Conservation (phyloP, 2,797 vertebrate species). For the Danio albolineatus region DNA sequence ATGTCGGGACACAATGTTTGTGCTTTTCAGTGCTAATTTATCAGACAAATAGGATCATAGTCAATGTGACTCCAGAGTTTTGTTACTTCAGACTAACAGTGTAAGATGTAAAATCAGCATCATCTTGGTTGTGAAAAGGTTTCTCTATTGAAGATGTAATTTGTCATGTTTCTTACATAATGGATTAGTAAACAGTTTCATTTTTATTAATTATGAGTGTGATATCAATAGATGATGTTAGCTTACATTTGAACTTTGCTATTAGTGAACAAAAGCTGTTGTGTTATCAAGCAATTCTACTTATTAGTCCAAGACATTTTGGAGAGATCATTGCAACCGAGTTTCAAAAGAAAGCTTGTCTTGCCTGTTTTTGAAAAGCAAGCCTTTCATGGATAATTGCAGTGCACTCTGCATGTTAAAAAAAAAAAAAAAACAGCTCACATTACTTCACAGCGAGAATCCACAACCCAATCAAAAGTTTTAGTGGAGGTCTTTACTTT, state of each 20-base stretch:
- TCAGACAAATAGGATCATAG: slow-evolving; percentile 40
- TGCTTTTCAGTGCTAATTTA: slow-evolving; percentile 7
- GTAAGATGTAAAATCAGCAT: neutral
- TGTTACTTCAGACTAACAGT: slow-evolving; percentile 8
- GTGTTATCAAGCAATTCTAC: slow-evolving; percentile 18
- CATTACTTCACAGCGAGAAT: slow-evolving; percentile 43
- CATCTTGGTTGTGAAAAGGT: slow-evolving; percentile 15
- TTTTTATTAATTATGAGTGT: neutral
- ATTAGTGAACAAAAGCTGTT: slow-evolving; percentile 4
- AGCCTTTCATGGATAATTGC: slow-evolving; percentile 47
- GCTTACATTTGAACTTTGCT: neutral
- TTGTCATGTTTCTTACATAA: slow-evolving; percentile 19
- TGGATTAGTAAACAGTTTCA: neutral
- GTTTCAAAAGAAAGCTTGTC: slow-evolving; percentile 32
- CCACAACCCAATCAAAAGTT: slow-evolving; percentile 52
- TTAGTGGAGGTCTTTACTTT: slow-evolving; percentile 36
- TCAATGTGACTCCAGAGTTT: slow-evolving; percentile 27
- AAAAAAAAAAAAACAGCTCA: slow-evolving; percentile 40
- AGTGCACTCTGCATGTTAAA: slow-evolving; percentile 24
- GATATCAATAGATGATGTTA: slow-evolving; percentile 1
- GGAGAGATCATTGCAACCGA: slow-evolving; percentile 3
- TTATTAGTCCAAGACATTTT: slow-evolving; percentile 17
- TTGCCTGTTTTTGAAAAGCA: slow-evolving; percentile 38
- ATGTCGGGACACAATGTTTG: slow-evolving; percentile 14
- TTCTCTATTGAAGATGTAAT: slow-evolving; percentile 17